Evolutionary conservation across 2,797 vertebrate species (phyloP).

Genomic region (Fratercula arctica): DNA sequence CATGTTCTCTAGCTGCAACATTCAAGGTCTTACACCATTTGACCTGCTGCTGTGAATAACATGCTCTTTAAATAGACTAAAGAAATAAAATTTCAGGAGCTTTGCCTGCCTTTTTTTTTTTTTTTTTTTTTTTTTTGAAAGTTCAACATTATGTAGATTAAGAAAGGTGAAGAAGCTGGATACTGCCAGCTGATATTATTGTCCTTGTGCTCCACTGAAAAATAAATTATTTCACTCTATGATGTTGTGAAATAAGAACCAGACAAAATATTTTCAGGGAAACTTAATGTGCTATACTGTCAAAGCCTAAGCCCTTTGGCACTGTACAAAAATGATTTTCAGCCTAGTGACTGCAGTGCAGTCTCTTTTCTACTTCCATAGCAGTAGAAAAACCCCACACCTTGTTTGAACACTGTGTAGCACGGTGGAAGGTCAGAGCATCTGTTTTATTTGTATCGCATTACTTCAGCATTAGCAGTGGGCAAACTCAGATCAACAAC

Average conservation of each 20-base stretch:
- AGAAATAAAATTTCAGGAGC: background rate
- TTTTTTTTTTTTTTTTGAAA: background rate
- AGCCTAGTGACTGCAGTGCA: background rate
- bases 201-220: background rate
- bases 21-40: background rate
- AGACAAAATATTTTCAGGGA: background rate
- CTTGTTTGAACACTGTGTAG: background rate
- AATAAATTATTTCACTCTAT: background rate
- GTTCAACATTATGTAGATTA: background rate
- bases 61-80: background rate
- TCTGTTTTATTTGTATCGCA: background rate
- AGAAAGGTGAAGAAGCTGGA: background rate
- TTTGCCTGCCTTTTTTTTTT: accelerated
- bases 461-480: background rate
- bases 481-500: background rate
- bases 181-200: background rate
- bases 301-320: background rate
- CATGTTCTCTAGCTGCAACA: background rate
- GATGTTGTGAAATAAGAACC: background rate
- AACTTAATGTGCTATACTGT: background rate
- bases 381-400: background rate
- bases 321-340: background rate
- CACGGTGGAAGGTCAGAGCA: background rate
- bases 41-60: slow-evolving; percentile 9
- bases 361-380: background rate